Conservation (phyloP, 2,113 vertebrate genomes). For the Erythrocercus mccallii region DNA sequence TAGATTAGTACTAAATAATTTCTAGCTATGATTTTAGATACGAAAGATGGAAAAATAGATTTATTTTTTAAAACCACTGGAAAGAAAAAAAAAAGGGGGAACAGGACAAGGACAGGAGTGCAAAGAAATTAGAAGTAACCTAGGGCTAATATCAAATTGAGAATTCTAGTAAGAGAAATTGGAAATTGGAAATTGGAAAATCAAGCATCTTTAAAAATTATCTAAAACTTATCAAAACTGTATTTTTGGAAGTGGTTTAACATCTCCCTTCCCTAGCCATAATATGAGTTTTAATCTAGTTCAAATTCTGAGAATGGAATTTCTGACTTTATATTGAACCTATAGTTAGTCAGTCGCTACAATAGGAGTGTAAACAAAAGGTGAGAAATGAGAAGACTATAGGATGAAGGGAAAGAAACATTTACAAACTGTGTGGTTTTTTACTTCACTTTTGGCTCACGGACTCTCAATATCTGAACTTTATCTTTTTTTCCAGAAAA, state of each 20-base stretch:
- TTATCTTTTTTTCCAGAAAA: not conserved
- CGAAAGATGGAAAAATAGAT: not conserved
- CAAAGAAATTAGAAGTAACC: not conserved
- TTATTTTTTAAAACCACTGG: not conserved
- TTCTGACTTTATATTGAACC: not conserved
- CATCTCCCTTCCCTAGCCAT: not conserved
- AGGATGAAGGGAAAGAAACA: not conserved
- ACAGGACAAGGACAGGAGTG: not conserved
- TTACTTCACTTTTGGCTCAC: not conserved
- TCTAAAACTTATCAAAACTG: not conserved
- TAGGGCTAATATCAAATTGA: not conserved
- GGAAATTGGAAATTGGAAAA: no score
- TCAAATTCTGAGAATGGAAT: not conserved
- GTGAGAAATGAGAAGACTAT: not conserved
- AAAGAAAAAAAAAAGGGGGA: fast-evolving
- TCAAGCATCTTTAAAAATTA: not conserved
- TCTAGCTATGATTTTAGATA: not conserved
- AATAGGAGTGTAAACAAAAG: not conserved
- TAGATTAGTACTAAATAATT: not conserved
- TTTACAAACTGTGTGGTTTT: fast-evolving
- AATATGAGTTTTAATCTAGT: not conserved
- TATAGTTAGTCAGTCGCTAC: not conserved
- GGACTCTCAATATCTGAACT: not conserved
- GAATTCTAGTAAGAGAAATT: not conserved
- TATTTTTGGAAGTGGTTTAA: not conserved